Percentiles rank a stretch among this genome's conserved stretches.
Evolutionary conservation across 2,888 invertebrate genomes (phyloP).

Genomic region (Barypeithes pellucidus): DNA sequence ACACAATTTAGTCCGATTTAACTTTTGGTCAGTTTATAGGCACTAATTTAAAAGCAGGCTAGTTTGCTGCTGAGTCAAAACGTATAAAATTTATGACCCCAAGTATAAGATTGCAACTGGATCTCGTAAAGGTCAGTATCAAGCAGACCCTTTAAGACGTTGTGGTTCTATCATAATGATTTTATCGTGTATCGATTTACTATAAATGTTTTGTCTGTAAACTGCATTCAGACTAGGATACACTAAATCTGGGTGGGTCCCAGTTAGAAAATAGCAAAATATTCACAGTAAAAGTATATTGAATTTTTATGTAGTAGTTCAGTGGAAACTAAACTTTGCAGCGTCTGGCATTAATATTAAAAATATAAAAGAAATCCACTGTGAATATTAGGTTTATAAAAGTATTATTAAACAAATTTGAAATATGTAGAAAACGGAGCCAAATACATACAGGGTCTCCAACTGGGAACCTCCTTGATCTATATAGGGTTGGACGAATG

Average conservation of each 20-base stretch:
- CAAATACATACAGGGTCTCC: no score
- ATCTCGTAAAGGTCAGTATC: slow-evolving; percentile 60
- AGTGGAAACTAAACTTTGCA: neutral
- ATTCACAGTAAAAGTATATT: neutral
- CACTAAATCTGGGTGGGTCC: slow-evolving; percentile 12
- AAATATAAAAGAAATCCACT: no score
- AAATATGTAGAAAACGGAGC: no score
- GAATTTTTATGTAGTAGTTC: neutral
- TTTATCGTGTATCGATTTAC: slow-evolving; percentile 58
- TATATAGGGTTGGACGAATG: no score
- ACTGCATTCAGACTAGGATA: slow-evolving; percentile 26
- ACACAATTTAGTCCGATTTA: slow-evolving; percentile 52
- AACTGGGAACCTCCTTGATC: no score
- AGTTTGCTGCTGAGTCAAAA: slow-evolving; percentile 59
- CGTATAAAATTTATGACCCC: slow-evolving; percentile 61
- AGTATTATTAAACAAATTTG: no score
- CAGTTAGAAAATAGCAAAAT: neutral
- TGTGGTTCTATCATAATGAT: slow-evolving; percentile 58
- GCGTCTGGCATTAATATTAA: no score
- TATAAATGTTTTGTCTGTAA: slow-evolving; percentile 56
- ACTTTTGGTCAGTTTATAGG: slow-evolving; percentile 60
- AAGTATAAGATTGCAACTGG: slow-evolving; percentile 60
- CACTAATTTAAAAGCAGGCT: slow-evolving; percentile 61
- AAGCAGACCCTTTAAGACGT: slow-evolving; percentile 51
- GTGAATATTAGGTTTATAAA: no score